Evolutionary conservation across 1,140 invertebrate genomes (phyloP), one percentile per base, ranked within the genome.

Genomic region (Ceratoteleas bidentatus): DNA sequence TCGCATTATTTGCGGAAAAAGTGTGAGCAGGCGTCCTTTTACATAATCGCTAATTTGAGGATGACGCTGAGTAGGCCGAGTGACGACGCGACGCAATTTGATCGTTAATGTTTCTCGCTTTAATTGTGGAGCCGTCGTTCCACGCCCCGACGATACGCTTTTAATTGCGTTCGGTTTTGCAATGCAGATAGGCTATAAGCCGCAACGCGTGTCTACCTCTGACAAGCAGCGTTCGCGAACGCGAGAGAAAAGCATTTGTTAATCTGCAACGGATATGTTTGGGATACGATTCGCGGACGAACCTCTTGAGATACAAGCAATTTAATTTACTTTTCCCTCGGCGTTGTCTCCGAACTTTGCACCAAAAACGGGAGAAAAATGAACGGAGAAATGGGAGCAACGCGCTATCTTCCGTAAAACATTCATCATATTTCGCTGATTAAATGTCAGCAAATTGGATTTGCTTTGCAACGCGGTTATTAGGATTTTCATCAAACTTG

Each of bases 131-230:
- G 64, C 82, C 70, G 70, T 58, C 77, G 79, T 76, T 78, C 69
- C 54, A 70, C 74, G 66, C 81, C 57, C 60, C 69, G 68, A 68
- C 83, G 85, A 87, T 87, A 87, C 81, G 87, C 84, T 88, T 87
- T 87, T 88, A 87, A 88, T 88, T 88, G 86, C 85, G 83, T 83
- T 83, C 81, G 52, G 81, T 87, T 87, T 87, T 87, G 85, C 86
- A 87, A 87, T 88, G 85, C 85, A 88, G 83, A 88, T 88, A 84
- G 81, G 70, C 73, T 70, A 81, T 84, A 78, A 83, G 80, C 65
- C 58, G 45, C 72, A 50, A 76, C 72, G 70, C 77, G 70, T 73
- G 60, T 74, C 68, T 65, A 57, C 34, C 69, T 24, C 45, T 73
- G 69, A 68, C 56, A 73, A 40, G 14, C 61, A 38, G 9, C 60